A percentile compares a stretch with the other conserved stretches of the same genome.
Evolutionary conservation across 2,888 invertebrate species (phyloP).

Genomic region (Drosophila birchii): DNA sequence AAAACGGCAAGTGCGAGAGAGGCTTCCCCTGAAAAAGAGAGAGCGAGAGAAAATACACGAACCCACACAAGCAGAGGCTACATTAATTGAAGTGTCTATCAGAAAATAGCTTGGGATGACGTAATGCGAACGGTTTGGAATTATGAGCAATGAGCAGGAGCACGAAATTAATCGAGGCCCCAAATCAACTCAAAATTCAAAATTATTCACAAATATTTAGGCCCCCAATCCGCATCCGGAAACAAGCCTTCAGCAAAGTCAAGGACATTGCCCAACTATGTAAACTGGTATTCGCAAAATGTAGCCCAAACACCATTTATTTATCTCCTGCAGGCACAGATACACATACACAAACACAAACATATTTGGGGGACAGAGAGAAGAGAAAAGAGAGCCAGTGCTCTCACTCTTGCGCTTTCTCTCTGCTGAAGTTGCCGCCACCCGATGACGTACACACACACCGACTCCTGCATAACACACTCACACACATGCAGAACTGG

Average conservation of each 20-base stretch:
- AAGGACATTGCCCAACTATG: conserved; percentile 65
- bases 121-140: conserved; percentile 71
- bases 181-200: not conserved
- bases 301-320: conserved; percentile 29
- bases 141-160: conserved; percentile 63
- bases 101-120: conserved; percentile 81
- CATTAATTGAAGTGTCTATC: conserved; percentile 80
- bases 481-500: conserved; percentile 43
- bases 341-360: conserved; percentile 40
- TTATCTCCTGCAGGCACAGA: conserved; percentile 22
- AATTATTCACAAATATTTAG: not conserved
- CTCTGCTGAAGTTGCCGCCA: conserved; percentile 73
- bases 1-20: conserved; percentile 28
- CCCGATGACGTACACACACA: conserved; percentile 72
- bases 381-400: conserved; percentile 29
- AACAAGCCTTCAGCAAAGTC: conserved; percentile 51
- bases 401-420: conserved; percentile 58
- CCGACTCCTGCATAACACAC: conserved; percentile 38
- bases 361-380: not conserved
- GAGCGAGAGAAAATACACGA: conserved; percentile 21
- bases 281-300: conserved; percentile 47
- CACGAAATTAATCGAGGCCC: conserved; percentile 6
- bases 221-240: not conserved
- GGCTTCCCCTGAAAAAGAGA: conserved; percentile 29
- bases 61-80: conserved; percentile 16